Percentiles rank a stretch among this genome's conserved stretches.
Conservation (phyloP, 1,140 invertebrate species). For the Protaetia brevitarsis region DNA sequence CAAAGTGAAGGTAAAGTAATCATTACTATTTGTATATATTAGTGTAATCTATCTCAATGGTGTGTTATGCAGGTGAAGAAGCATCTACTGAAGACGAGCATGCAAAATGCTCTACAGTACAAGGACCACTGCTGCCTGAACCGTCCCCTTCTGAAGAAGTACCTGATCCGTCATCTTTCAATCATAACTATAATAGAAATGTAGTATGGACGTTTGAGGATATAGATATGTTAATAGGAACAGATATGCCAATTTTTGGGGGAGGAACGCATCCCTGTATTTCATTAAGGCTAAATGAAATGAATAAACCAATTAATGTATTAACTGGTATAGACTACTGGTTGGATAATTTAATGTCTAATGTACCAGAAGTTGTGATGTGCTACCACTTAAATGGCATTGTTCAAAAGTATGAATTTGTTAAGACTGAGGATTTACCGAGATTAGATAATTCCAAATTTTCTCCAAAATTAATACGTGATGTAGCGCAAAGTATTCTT, state of each 20-base stretch:
- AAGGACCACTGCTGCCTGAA: slow-evolving; percentile 68
- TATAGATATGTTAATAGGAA: slow-evolving; percentile 89
- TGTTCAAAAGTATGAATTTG: slow-evolving; percentile 90
- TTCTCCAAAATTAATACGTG: slow-evolving; percentile 80
- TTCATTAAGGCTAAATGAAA: slow-evolving; percentile 78
- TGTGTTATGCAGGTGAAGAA: not conserved
- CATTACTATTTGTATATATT: no score
- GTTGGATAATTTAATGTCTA: slow-evolving; percentile 95
- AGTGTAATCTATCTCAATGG: no score
- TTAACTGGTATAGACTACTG: slow-evolving; percentile 94
- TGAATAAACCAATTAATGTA: slow-evolving; percentile 87
- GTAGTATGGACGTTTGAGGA: slow-evolving; percentile 94
- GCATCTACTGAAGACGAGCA: not conserved
- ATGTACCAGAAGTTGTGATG: slow-evolving; percentile 94
- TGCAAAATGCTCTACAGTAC: slow-evolving; percentile 35
- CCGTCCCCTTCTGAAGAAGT: slow-evolving; percentile 69
- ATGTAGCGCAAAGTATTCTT: slow-evolving; percentile 91
- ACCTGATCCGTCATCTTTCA: slow-evolving; percentile 62
- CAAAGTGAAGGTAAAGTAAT: slow-evolving; percentile 48
- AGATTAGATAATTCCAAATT: slow-evolving; percentile 81
- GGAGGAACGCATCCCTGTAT: slow-evolving; percentile 86
- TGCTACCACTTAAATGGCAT: slow-evolving; percentile 89
- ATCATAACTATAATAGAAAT: slow-evolving; percentile 70
- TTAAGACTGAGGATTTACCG: slow-evolving; percentile 92
- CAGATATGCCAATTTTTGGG: slow-evolving; percentile 91